These are phyloP conservation scores for Agelaius phoeniceus DNA, from an alignment of 2,113 vertebrate species.

Conservation along the genomic window DNA sequence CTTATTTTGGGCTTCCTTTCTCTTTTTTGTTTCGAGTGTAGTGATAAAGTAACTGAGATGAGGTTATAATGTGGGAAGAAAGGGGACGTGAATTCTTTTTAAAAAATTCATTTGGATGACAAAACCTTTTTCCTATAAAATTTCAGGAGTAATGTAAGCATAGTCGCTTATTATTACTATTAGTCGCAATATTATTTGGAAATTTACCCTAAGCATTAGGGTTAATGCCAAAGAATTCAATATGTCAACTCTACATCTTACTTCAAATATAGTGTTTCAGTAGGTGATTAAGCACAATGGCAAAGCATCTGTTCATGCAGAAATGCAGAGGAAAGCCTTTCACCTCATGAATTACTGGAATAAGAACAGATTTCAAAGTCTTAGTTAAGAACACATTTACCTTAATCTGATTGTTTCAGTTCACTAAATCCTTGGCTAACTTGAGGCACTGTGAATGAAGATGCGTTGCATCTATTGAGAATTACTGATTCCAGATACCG, in stretches of 20 bases:
- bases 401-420: neutral
- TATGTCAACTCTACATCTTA: neutral
- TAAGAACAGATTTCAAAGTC: neutral
- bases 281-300: neutral
- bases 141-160: neutral
- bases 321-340: neutral
- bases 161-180: too few species aligned
- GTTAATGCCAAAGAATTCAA: neutral
- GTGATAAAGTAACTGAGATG: neutral
- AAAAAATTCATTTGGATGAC: neutral
- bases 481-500: neutral
- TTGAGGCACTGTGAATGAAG: neutral
- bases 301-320: neutral
- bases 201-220: neutral
- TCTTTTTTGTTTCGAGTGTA: neutral
- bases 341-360: neutral
- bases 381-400: neutral
- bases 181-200: neutral
- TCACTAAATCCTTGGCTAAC: neutral
- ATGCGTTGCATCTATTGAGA: neutral
- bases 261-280: neutral
- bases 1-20: neutral
- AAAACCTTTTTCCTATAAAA: neutral
- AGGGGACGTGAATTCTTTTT: neutral
- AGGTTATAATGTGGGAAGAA: neutral